phyloP scores from a whole-genome alignment of 1,140 invertebrate species.

The Neelides sp. region DNA sequence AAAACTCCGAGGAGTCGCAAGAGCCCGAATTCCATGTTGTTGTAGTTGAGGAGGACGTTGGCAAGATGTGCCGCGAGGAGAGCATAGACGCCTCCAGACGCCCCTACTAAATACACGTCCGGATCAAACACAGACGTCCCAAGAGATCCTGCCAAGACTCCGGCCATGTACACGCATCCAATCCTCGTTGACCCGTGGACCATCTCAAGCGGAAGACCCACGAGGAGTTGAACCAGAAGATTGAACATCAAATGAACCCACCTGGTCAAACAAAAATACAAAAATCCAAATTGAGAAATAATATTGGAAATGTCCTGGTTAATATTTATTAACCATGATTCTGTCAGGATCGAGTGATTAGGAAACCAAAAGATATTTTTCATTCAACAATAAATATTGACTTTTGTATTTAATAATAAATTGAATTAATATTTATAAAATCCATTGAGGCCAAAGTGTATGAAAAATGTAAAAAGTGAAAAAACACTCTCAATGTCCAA shows the following conservation, averaged over 20 bases:
- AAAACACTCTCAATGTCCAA: too few relatives aligned
- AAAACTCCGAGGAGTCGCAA: slow-evolving; percentile 77
- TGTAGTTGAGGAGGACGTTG: slow-evolving; percentile 88
- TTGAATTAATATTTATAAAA: too few relatives aligned
- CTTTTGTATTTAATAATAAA: too few relatives aligned
- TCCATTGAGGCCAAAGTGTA: too few relatives aligned
- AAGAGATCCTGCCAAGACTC: slow-evolving; percentile 64
- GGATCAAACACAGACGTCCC: slow-evolving; percentile 83
- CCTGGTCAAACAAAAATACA: slow-evolving; percentile 53
- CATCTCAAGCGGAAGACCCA: slow-evolving; percentile 90
- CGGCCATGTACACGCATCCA: slow-evolving; percentile 74
- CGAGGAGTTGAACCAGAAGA: slow-evolving; percentile 75
- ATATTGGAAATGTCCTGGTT: too few relatives aligned
- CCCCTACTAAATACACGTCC: slow-evolving; percentile 82
- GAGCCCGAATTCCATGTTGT: slow-evolving; percentile 90
- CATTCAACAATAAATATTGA: too few relatives aligned
- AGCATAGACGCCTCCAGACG: slow-evolving; percentile 74
- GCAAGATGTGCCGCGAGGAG: slow-evolving; percentile 85
- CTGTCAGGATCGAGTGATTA: too few relatives aligned
- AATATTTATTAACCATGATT: too few relatives aligned
- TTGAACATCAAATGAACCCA: slow-evolving; percentile 93
- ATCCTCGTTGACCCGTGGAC: slow-evolving; percentile 56
- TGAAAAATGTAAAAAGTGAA: too few relatives aligned
- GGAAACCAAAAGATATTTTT: too few relatives aligned
- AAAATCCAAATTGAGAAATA: too few relatives aligned